Base-by-base conservation (phyloP, 92 coral and sea anemone genomes). In the Phenganax marumi region DNA sequence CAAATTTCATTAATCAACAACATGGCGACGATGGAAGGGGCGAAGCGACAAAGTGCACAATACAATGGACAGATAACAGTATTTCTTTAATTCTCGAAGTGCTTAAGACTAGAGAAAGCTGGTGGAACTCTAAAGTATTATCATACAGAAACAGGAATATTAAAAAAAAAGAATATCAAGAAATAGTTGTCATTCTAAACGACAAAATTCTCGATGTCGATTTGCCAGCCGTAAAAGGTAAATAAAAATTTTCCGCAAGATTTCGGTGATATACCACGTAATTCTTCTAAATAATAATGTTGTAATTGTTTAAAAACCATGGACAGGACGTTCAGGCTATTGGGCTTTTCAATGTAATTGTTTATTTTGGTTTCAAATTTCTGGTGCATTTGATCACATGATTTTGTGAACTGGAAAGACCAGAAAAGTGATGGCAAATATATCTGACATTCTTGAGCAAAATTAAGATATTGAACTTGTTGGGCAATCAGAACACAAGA, bases 131-230 rank as follows among this genome's bases (percentile, higher is more conserved):
- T 53, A 84, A 75, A 73, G 52, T 13, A 39, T 72, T 77, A 68
- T 57, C 57, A 52, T 85, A 88, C 77, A 66, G 62, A 53, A 63
- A 80, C 61, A 84, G 81, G 21, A 85, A 81, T 68, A 55, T 76
- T 49, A 85, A 85, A 70, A 87, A 86, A 78, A 87, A 52, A 74
- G 78, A 83, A 80, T 84, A 79, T 39, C 84, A 88, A 52, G 88
- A 88, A 75, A 88, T 88, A 66, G 75, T 89, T 48, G 84, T 76
- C 61, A 79, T 79, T 50, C 86, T 89, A 71, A 60, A 84, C 57
- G 89, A 81, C 56, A 86, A 88, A 68, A 80, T 82, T 84, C 91
- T 87, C 68, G 82, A 76, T 63, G 57, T 85, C 68, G 87, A 83
- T 66, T 83, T 89, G 83, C 87, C 87, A 11, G 82, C 76, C 12